Conservation (phyloP, 2,113 vertebrate species). For the Antechinus flavipes region DNA sequence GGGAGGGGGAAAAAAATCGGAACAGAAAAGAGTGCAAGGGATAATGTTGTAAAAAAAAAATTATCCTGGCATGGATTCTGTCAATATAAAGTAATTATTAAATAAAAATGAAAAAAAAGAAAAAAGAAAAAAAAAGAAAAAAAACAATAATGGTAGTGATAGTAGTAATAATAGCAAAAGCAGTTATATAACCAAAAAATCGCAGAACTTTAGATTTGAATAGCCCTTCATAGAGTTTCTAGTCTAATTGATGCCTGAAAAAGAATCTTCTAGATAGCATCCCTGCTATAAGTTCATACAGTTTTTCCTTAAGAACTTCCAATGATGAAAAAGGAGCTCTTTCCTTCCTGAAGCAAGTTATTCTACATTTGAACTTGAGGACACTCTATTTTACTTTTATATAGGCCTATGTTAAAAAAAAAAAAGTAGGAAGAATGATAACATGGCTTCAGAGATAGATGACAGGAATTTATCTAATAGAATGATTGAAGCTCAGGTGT, state of each 20-base stretch:
- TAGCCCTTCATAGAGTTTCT: background rate
- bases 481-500: too few species aligned
- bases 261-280: background rate
- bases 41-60: too few species aligned
- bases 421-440: background rate
- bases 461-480: too few species aligned
- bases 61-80: too few species aligned
- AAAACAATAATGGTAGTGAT: background rate
- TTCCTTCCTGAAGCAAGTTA: background rate
- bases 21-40: too few species aligned
- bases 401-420: background rate
- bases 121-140: too few species aligned
- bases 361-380: background rate
- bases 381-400: background rate
- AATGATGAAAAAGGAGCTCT: background rate
- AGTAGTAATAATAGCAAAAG: background rate
- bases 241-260: background rate
- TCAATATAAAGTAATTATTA: too few species aligned
- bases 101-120: too few species aligned
- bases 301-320: background rate
- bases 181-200: background rate
- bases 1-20: too few species aligned
- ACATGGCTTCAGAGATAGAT: background rate
- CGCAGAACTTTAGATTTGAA: background rate
- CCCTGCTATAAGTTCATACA: background rate